Evolutionary conservation across 2,113 vertebrate species (phyloP).

Genomic region (Ctenomys sociabilis): DNA sequence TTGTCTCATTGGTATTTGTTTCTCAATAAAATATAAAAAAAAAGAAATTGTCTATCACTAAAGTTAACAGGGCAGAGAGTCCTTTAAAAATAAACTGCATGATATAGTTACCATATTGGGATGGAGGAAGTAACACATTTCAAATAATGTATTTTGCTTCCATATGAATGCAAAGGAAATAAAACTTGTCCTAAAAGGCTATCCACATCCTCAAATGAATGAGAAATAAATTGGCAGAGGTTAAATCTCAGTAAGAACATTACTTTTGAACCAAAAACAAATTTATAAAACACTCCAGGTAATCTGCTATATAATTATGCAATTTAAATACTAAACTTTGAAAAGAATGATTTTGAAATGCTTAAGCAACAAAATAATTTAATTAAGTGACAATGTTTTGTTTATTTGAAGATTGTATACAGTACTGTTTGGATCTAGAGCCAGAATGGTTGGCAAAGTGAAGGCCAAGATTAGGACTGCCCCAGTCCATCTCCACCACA

Average conservation of each 20-base stretch:
- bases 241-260: constrained; percentile 50
- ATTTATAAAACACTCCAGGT: constrained; percentile 68
- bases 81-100: constrained; percentile 54
- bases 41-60: constrained; percentile 3
- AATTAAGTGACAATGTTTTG: background rate
- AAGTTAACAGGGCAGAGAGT: background rate
- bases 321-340: constrained; percentile 55
- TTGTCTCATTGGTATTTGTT: too few species aligned
- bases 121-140: background rate
- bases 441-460: background rate
- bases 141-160: constrained; percentile 46
- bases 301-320: constrained; percentile 31
- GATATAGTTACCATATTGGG: background rate
- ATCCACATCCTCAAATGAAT: constrained; percentile 41
- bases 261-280: constrained; percentile 78
- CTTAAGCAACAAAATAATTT: constrained; percentile 51
- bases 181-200: constrained; percentile 59
- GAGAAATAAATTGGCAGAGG: constrained; percentile 59
- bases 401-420: background rate
- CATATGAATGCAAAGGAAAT: constrained; percentile 45
- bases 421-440: background rate
- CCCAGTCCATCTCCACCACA: background rate
- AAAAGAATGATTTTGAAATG: constrained; percentile 50
- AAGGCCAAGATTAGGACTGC: background rate
- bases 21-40: too few species aligned